These are phyloP conservation scores for Xestia sexstrigata DNA, from an alignment of 2,888 invertebrate genomes.

Conservation along the genomic window DNA sequence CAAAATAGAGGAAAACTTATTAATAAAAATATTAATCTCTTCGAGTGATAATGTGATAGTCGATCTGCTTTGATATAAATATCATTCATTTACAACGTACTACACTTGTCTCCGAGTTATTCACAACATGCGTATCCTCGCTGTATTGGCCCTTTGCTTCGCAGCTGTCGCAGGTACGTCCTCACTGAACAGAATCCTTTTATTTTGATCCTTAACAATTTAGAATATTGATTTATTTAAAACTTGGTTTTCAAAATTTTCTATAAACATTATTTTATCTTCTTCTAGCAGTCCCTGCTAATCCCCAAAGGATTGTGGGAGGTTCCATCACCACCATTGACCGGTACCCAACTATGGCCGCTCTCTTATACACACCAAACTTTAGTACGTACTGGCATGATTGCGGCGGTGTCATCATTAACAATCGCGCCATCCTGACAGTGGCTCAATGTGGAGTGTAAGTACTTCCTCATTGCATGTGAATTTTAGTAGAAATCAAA, in stretches of 20 bases:
- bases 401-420: slow-evolving; percentile 2
- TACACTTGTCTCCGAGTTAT: slow-evolving; percentile 9
- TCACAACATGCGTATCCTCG: slow-evolving; percentile 34
- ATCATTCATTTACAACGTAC: neutral
- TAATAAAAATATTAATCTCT: neutral
- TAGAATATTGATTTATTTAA: neutral
- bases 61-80: slow-evolving; percentile 23
- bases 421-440: neutral
- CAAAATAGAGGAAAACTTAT: neutral
- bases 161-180: slow-evolving; percentile 44
- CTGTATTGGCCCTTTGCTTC: slow-evolving; percentile 39
- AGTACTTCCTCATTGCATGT: neutral
- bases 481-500: neutral
- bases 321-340: slow-evolving; percentile 6
- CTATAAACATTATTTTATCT: neutral
- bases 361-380: neutral
- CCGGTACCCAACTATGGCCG: neutral
- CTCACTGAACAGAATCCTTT: neutral
- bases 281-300: neutral
- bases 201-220: neutral
- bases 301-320: neutral
- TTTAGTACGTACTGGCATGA: neutral
- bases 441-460: slow-evolving; percentile 2
- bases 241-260: neutral
- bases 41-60: neutral